Evolutionary conservation across 2,888 invertebrate genomes (phyloP).

Genomic region (Lottia scabra): DNA sequence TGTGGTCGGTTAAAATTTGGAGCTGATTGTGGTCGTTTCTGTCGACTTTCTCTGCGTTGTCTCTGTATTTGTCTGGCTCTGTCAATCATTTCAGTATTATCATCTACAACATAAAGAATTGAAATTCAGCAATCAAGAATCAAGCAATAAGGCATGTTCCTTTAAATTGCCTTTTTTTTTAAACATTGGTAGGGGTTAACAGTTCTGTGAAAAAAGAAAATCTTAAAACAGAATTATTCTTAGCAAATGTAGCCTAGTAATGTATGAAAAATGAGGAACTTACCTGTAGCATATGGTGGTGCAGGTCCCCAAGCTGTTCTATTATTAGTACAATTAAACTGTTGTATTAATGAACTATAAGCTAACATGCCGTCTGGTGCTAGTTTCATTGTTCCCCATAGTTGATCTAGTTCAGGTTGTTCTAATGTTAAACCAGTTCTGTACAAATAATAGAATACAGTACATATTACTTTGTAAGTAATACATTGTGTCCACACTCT

Average conservation of each 20-base stretch:
- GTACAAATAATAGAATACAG: neutral
- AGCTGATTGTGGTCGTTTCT: conserved; percentile 6
- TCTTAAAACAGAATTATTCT: too few species aligned
- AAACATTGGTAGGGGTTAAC: too few species aligned
- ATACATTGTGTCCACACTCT: too few species aligned
- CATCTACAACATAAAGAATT: conserved; percentile 24
- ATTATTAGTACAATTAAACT: conserved; percentile 25
- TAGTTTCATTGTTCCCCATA: conserved; percentile 49
- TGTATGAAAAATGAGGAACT: too few species aligned
- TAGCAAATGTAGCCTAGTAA: too few species aligned
- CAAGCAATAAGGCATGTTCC: too few species aligned
- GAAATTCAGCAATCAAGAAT: too few species aligned
- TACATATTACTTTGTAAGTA: neutral
- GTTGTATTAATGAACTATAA: conserved; percentile 42
- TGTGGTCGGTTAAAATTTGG: neutral
- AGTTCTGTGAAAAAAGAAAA: too few species aligned
- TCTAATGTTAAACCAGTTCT: conserved; percentile 45
- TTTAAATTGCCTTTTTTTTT: too few species aligned
- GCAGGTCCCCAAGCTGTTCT: neutral
- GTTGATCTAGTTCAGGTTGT: conserved; percentile 44
- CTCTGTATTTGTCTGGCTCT: conserved; percentile 41
- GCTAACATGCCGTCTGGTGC: conserved; percentile 53
- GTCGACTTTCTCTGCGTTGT: conserved; percentile 31
- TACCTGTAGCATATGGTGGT: neutral
- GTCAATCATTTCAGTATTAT: conserved; percentile 41